Evolutionary conservation across 2,797 vertebrate genomes (phyloP).

Genomic region (Micromesistius poutassou): DNA sequence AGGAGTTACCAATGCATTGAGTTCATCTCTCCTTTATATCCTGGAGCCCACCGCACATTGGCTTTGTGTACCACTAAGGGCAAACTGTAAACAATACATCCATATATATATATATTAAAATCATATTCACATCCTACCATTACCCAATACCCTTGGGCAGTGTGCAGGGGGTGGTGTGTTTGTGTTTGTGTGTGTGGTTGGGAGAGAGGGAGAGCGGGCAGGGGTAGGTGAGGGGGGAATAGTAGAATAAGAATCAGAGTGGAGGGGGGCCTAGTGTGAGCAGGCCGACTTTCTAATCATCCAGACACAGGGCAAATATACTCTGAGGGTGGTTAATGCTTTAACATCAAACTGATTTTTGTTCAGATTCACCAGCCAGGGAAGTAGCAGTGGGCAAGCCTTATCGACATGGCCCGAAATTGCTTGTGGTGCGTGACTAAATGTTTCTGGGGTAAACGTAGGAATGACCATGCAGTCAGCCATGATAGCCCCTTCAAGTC

Average conservation of each 20-base stretch:
- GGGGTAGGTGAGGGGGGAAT: slow-evolving; percentile 8
- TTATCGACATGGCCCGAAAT: slow-evolving; percentile 64
- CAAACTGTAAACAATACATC: too few species aligned
- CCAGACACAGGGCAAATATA: slow-evolving; percentile 45
- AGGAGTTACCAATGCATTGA: too few species aligned
- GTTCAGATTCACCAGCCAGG: slow-evolving; percentile 70
- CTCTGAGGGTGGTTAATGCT: slow-evolving; percentile 58
- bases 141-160: too few species aligned
- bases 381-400: slow-evolving; percentile 51
- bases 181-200: slow-evolving; percentile 11
- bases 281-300: slow-evolving; percentile 65
- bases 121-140: too few species aligned
- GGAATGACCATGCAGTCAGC: slow-evolving; percentile 40
- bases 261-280: slow-evolving; percentile 48
- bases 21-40: too few species aligned
- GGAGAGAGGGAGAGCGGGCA: slow-evolving; percentile 38
- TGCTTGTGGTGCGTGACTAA: slow-evolving; percentile 65
- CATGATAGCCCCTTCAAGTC: slow-evolving; percentile 12
- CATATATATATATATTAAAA: too few species aligned
- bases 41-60: too few species aligned
- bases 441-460: slow-evolving; percentile 58
- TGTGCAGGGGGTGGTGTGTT: neutral
- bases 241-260: slow-evolving; percentile 56
- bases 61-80: too few species aligned
- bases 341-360: slow-evolving; percentile 73